Conservation (phyloP, 2,888 invertebrate species). For the Drosophila robusta region DNA sequence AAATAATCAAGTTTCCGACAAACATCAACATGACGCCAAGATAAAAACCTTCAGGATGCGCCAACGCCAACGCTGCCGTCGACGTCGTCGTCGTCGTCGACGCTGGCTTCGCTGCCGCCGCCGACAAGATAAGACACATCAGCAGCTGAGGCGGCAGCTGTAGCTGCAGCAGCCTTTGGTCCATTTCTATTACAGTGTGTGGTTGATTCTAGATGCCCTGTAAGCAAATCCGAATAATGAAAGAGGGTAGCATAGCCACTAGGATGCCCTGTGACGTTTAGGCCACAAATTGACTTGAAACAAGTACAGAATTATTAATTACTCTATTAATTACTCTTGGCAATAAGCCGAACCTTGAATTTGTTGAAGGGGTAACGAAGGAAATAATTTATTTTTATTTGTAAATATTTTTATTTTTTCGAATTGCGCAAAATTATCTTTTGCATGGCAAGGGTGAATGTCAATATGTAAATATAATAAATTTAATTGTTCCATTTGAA, state of each 20-base stretch:
- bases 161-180: constrained; percentile 46
- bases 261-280: not conserved
- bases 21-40: constrained; percentile 82
- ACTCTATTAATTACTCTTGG: no score
- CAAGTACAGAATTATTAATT: no score
- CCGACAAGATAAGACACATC: constrained; percentile 79
- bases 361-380: no score
- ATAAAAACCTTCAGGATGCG: constrained; percentile 80
- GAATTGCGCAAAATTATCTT: no score
- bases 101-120: constrained; percentile 55
- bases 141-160: constrained; percentile 37
- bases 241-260: not conserved
- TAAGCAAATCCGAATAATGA: not conserved
- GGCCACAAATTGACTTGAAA: no score
- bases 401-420: no score
- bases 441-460: no score
- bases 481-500: no score
- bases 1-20: constrained; percentile 81
- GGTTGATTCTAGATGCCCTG: constrained; percentile 49
- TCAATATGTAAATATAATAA: no score
- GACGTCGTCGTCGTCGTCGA: constrained; percentile 8
- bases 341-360: no score
- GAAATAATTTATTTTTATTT: no score
- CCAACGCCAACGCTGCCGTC: constrained; percentile 44
- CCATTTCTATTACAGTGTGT: constrained; percentile 62